Evolutionary conservation across 2,113 vertebrate species (phyloP).

Genomic region (Malaclemys terrapin): DNA sequence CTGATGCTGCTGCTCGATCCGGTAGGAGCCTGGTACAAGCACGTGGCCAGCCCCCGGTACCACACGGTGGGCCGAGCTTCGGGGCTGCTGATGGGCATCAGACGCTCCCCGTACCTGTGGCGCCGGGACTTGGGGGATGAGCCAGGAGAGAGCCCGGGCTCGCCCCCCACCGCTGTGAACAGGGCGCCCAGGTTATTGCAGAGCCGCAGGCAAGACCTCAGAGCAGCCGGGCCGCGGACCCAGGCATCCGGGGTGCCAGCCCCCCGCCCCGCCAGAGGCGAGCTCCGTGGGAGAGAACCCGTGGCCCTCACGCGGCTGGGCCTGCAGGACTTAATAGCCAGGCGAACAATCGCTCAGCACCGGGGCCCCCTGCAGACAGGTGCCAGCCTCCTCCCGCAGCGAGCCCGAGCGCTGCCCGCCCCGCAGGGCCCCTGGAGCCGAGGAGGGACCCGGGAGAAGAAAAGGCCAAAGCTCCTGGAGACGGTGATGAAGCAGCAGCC

Average conservation of each 20-base stretch:
- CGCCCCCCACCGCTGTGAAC: background rate
- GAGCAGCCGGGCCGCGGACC: too few relatives aligned
- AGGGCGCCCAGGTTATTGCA: background rate
- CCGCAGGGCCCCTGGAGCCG: background rate
- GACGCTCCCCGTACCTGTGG: slow-evolving; percentile 75
- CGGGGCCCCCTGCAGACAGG: background rate
- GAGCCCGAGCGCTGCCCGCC: too few relatives aligned
- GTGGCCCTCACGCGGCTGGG: too few relatives aligned
- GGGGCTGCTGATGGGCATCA: slow-evolving; percentile 74
- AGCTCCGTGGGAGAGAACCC: background rate
- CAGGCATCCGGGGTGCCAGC: too few relatives aligned
- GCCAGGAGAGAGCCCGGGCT: background rate
- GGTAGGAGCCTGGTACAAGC: slow-evolving; percentile 76
- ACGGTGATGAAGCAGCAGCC: background rate
- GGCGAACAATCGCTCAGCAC: background rate
- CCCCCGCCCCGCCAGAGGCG: too few relatives aligned
- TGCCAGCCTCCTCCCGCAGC: background rate
- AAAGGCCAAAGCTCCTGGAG: background rate
- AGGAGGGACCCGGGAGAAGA: background rate
- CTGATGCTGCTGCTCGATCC: slow-evolving; percentile 30
- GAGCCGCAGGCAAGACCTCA: too few relatives aligned
- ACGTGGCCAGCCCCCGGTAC: slow-evolving; percentile 73
- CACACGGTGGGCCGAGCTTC: slow-evolving; percentile 79
- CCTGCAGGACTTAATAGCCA: background rate
- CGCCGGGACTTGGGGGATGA: slow-evolving; percentile 27